Base-by-base conservation (phyloP, 2,797 vertebrate genomes). In the Tokudaia muenninki region DNA sequence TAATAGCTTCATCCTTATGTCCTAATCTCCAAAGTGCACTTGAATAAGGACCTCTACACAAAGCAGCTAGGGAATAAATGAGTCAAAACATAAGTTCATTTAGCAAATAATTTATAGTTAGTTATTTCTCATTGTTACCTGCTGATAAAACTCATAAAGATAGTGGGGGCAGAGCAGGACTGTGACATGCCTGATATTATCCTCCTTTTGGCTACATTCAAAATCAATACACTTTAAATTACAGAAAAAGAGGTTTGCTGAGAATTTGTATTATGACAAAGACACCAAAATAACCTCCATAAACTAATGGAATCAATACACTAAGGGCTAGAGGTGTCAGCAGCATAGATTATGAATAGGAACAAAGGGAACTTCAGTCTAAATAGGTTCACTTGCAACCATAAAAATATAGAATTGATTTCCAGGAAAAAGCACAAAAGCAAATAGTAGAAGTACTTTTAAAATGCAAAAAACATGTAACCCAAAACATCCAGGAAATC, bases 341-440 rank as follows among this genome's bases (percentile, higher is more conserved):
- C 0, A 9, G 63, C 17, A 86, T 26, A 70, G 91, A 81, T 37
- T 26, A 44, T n/a, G 57, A 90, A 84, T 65, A 70, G 2, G 50
- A 95, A 80, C 34, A 92, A 87, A 78, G 34, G 24, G 16, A 70
- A 70, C 63, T 87, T 95, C 37, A 50, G 26, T 44, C 57, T 91
- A 21, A 74, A 57, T 74, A 4, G 2, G 13, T 75, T 78, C 52
- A 19, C 44, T 81, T 65, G 77, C 5, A 41, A 47, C 17, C 81
- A 37, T 17, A 57, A 34, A 90, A 95, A 93, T 59, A 70, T 44
- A 94, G 75, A 96, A 87, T 86, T 50, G 11, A 82, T 82, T 97
- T 96, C 92, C 78, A 93, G 81, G 93, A 93, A 96, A 90, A 82
- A 74, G 26, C 34, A 89, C 67, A 95, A 80, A 96, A 59, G 55